Conservation (phyloP, 2,888 invertebrate species). For the Meghimatium bilineatum region DNA sequence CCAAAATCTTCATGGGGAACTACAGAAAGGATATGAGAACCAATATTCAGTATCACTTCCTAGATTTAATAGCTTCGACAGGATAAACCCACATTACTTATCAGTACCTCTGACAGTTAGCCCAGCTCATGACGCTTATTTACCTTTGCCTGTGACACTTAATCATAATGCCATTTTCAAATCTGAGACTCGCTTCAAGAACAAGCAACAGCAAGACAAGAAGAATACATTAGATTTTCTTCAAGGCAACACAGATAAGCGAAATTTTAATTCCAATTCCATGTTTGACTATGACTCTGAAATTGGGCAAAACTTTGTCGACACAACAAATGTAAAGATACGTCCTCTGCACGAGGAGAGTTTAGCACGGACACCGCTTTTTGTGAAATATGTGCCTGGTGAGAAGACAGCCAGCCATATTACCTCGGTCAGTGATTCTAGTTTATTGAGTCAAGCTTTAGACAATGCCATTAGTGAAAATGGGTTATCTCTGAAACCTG, state of each 20-base stretch:
- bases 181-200: no score
- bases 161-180: background rate
- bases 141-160: background rate
- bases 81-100: background rate
- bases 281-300: background rate
- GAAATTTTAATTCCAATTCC: background rate
- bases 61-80: background rate
- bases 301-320: conserved; percentile 3
- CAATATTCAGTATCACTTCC: background rate
- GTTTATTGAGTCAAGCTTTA: background rate
- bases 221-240: background rate
- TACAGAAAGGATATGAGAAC: background rate
- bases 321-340: background rate
- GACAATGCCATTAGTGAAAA: background rate
- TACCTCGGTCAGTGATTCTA: background rate
- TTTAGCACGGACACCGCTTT: background rate
- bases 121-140: background rate
- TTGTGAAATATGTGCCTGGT: background rate
- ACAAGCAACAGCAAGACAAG: background rate
- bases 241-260: background rate
- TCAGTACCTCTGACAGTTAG: background rate
- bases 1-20: background rate
- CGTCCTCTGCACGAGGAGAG: background rate
- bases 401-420: background rate
- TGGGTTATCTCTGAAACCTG: background rate